phyloP scores from a whole-genome alignment of 2,888 invertebrate genomes.

The Conistra vaccinii region DNA sequence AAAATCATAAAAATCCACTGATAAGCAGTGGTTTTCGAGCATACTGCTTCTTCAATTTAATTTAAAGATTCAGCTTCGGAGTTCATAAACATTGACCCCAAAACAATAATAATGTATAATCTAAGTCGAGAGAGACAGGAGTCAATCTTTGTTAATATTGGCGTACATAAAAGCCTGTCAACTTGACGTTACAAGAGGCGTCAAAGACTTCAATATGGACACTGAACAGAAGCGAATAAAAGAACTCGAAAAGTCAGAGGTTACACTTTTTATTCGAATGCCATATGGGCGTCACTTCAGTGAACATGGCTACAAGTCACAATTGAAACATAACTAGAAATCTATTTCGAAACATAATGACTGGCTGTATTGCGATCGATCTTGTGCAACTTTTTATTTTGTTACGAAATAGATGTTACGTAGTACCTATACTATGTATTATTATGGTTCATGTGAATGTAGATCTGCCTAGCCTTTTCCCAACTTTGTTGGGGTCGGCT shows the following conservation, averaged over 20 bases:
- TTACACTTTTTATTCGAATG: slow-evolving; percentile 13
- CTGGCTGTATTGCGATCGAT: slow-evolving; percentile 36
- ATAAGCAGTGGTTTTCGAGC: not conserved
- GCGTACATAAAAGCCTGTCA: not conserved
- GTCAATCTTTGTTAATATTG: slow-evolving; percentile 1
- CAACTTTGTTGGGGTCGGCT: no score
- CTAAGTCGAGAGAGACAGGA: not conserved
- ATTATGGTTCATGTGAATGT: slow-evolving; percentile 6
- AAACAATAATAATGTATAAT: not conserved
- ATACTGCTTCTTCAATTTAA: not conserved
- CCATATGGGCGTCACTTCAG: slow-evolving; percentile 29
- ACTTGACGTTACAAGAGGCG: not conserved
- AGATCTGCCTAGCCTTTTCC: no score
- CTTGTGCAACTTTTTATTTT: slow-evolving; percentile 52
- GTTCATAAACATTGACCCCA: not conserved
- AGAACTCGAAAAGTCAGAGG: slow-evolving; percentile 1
- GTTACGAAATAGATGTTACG: slow-evolving; percentile 38
- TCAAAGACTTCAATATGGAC: not conserved
- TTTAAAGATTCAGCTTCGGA: not conserved
- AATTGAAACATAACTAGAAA: slow-evolving; percentile 47
- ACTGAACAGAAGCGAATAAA: slow-evolving; percentile 25
- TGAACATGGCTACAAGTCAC: slow-evolving; percentile 29
- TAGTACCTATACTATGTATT: slow-evolving; percentile 10
- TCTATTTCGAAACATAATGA: slow-evolving; percentile 55
- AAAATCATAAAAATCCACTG: not conserved